phyloP scores from a whole-genome alignment of 2,797 vertebrate genomes.

The Ceryle rudis region DNA sequence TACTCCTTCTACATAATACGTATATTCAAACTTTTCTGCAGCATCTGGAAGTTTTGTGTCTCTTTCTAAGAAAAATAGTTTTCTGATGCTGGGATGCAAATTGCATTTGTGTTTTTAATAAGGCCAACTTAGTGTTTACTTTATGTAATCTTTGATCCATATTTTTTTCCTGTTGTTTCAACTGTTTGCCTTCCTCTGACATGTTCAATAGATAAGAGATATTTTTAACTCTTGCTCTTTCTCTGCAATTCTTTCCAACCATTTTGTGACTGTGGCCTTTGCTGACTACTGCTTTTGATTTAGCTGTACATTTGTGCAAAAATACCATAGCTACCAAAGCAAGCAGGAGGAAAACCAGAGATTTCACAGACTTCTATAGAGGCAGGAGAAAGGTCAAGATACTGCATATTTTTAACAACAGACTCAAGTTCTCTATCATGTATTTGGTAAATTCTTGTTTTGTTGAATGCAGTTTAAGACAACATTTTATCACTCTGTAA shows the following conservation, averaged over 20 bases:
- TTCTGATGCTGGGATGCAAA: neutral
- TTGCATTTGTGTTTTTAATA: neutral
- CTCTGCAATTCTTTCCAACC: neutral
- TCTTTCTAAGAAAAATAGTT: neutral
- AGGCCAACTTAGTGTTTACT: neutral
- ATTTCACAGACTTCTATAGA: neutral
- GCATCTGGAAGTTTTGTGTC: neutral
- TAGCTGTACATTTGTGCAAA: neutral
- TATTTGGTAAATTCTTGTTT: neutral
- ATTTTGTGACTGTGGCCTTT: neutral
- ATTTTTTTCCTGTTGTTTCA: neutral
- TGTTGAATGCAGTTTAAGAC: neutral
- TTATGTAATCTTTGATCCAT: neutral
- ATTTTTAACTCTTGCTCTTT: neutral
- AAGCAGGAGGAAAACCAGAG: neutral
- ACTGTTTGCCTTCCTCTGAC: neutral
- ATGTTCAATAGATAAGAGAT: neutral
- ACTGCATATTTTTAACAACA: conserved; percentile 8
- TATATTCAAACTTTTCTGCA: neutral
- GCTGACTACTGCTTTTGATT: conserved; percentile 2
- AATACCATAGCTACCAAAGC: neutral
- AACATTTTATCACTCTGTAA: neutral
- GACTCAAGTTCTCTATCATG: neutral
- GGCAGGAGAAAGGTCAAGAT: conserved; percentile 17
- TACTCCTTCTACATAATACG: neutral